phyloP scores from a whole-genome alignment of 2,797 vertebrate species.

The Tapirus indicus region DNA sequence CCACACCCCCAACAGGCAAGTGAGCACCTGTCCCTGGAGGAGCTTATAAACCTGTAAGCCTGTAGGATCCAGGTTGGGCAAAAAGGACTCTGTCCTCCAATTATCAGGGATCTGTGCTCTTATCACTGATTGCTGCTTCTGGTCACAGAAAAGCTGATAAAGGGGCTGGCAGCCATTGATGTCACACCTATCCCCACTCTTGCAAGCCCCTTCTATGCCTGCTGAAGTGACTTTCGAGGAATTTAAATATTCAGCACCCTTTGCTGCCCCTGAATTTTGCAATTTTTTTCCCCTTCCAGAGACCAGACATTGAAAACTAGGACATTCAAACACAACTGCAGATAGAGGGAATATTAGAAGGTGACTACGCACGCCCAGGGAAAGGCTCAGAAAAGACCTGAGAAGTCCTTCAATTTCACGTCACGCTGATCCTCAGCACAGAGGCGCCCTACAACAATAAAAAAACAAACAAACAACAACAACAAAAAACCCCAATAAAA shows the following conservation, averaged over 20 bases:
- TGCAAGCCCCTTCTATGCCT: neutral
- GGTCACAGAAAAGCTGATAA: neutral
- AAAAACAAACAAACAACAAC: neutral
- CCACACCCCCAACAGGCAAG: no score
- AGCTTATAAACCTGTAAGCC: no score
- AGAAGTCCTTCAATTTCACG: neutral
- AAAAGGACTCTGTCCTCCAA: no score
- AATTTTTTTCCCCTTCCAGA: neutral
- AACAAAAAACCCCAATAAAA: neutral
- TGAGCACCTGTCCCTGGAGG: no score
- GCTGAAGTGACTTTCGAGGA: neutral
- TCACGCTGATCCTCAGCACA: neutral
- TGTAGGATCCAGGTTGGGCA: no score
- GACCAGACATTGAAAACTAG: neutral
- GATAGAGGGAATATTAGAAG: neutral
- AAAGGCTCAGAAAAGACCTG: neutral
- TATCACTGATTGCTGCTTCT: no score
- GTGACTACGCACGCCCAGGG: neutral
- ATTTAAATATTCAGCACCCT: neutral
- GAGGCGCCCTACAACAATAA: neutral
- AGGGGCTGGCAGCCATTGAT: neutral
- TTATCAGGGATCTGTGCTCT: no score
- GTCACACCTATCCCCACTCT: neutral
- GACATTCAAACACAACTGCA: neutral
- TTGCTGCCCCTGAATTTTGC: neutral